Conservation (phyloP, 2,888 invertebrate genomes). For the Koerneria pararmatus region DNA sequence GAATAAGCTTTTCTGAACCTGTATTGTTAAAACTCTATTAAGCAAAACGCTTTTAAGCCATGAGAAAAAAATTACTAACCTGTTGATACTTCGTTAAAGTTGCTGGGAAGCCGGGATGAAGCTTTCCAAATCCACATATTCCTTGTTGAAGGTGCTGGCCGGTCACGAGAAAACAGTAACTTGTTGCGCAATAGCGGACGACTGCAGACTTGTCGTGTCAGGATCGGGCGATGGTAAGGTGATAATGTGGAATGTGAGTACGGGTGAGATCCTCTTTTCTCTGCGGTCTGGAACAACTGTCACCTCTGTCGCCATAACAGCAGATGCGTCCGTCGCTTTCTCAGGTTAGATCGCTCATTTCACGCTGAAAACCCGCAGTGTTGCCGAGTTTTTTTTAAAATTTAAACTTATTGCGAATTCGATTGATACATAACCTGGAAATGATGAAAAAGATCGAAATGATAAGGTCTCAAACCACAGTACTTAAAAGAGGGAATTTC, state of each 20-base stretch:
- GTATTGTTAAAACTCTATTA: no score
- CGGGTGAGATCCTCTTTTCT: conserved; percentile 74
- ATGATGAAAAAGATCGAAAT: no score
- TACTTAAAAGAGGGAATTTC: no score
- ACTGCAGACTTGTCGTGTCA: conserved; percentile 75
- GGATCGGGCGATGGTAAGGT: conserved; percentile 68
- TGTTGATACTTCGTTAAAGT: conserved; percentile 3
- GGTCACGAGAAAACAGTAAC: conserved; percentile 81
- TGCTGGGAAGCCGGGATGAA: no score
- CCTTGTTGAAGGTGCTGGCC: conserved; percentile 71
- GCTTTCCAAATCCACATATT: no score
- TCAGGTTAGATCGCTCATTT: conserved; percentile 59
- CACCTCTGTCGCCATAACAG: conserved; percentile 61
- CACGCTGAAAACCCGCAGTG: background rate
- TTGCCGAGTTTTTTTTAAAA: no score
- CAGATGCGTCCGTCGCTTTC: conserved; percentile 62
- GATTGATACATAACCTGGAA: no score
- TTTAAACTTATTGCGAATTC: no score
- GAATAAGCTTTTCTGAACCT: no score
- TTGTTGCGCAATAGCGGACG: conserved; percentile 75
- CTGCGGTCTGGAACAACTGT: conserved; percentile 60
- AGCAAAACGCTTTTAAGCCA: background rate
- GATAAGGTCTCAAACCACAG: no score
- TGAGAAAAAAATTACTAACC: background rate
- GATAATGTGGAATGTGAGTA: conserved; percentile 83